These are phyloP conservation scores for Noctua fimbriata DNA, from an alignment of 2,888 invertebrate genomes.

Conservation along the genomic window DNA sequence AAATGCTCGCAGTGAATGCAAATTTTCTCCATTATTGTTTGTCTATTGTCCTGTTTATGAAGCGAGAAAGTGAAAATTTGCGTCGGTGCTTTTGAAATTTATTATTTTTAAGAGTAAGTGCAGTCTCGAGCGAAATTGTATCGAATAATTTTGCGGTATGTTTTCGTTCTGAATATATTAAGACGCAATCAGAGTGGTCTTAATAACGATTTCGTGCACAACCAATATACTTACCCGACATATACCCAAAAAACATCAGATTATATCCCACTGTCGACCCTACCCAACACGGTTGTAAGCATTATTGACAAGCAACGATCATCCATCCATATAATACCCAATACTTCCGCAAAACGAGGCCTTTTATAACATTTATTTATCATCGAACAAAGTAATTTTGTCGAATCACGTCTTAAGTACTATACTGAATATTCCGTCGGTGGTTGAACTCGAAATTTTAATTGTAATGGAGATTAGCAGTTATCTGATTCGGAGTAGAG, in stretches of 20 bases:
- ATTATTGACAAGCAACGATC: slow-evolving; percentile 70
- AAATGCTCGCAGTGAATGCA: slow-evolving; percentile 86
- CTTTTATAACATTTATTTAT: slow-evolving; percentile 70
- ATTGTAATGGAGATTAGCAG: slow-evolving; percentile 89
- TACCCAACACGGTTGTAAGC: slow-evolving; percentile 55
- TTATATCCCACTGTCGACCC: slow-evolving; percentile 28
- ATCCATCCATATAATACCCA: slow-evolving; percentile 69
- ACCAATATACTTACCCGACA: neutral
- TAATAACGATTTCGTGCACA: neutral
- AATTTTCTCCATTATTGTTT: slow-evolving; percentile 88
- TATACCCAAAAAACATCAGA: slow-evolving; percentile 35
- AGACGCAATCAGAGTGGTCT: neutral
- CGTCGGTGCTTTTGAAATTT: slow-evolving; percentile 66
- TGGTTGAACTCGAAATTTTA: slow-evolving; percentile 85
- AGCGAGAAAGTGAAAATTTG: slow-evolving; percentile 80
- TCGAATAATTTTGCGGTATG: slow-evolving; percentile 31
- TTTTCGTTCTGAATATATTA: slow-evolving; percentile 6
- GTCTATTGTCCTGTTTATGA: slow-evolving; percentile 87
- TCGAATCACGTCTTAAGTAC: slow-evolving; percentile 72
- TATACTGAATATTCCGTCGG: slow-evolving; percentile 73
- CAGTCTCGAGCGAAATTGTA: slow-evolving; percentile 43
- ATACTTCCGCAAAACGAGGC: slow-evolving; percentile 70
- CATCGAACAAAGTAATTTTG: slow-evolving; percentile 66
- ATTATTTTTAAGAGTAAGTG: slow-evolving; percentile 67
- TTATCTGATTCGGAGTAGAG: slow-evolving; percentile 86